phyloP scores from a whole-genome alignment of 2,888 invertebrate genomes.

The Saturnia pavonia region DNA sequence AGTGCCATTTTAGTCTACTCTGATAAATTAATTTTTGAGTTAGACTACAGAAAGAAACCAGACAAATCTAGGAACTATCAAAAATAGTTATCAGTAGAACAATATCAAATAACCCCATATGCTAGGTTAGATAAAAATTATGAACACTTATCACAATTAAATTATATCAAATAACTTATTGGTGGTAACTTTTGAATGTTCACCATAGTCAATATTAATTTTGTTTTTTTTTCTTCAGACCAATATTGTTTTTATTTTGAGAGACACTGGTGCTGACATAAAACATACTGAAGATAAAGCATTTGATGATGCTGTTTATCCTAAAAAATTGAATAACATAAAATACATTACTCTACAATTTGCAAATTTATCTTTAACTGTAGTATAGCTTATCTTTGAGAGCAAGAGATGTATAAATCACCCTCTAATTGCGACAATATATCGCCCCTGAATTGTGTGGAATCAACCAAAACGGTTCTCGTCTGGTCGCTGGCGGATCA shows the following conservation, averaged over 20 bases:
- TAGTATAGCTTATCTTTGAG: constrained; percentile 4
- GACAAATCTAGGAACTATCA: not conserved
- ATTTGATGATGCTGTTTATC: not conserved
- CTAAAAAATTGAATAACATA: not conserved
- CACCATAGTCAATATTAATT: too few relatives aligned
- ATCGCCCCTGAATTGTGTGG: constrained; percentile 64
- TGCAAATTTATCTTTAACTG: not conserved
- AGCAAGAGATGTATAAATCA: constrained; percentile 24
- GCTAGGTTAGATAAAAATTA: not conserved
- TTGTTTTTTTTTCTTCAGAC: not conserved
- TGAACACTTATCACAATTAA: not conserved
- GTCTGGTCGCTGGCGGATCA: constrained; percentile 44
- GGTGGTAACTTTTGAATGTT: too few relatives aligned
- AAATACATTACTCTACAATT: not conserved
- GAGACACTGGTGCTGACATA: too few relatives aligned
- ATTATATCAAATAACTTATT: not conserved
- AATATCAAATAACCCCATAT: not conserved
- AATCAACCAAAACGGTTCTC: constrained; percentile 61
- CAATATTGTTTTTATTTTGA: not conserved
- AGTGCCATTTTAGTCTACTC: not conserved
- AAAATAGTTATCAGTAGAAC: not conserved
- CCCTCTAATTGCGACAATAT: constrained; percentile 75
- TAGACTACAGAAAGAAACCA: not conserved
- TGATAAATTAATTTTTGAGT: not conserved
- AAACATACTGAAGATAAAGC: too few relatives aligned